These are phyloP conservation scores for Epinephelus awoara DNA, from an alignment of 2,797 vertebrate genomes.

Conservation along the genomic window DNA sequence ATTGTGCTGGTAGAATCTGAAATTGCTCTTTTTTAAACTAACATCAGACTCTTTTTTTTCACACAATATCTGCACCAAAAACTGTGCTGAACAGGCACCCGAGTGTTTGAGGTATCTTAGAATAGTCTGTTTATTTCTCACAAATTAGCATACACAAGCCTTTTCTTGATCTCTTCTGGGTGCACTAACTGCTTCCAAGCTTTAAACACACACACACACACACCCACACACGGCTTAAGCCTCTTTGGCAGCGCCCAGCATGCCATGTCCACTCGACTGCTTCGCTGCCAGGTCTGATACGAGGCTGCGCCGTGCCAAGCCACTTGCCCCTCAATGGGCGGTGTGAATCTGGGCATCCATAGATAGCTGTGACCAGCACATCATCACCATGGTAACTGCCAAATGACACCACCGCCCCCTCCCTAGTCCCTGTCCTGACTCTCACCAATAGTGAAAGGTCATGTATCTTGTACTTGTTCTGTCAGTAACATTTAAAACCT, in stretches of 20 bases:
- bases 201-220: conserved; percentile 13
- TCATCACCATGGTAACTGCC: conserved; percentile 67
- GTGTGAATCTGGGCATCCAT: conserved; percentile 55
- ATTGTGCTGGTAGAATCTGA: conserved; percentile 16
- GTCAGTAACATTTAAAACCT: conserved; percentile 57
- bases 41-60: conserved; percentile 8
- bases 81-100: not conserved
- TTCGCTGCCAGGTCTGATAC: conserved; percentile 49
- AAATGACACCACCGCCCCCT: conserved; percentile 52
- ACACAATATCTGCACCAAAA: not conserved
- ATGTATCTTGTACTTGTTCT: conserved; percentile 59
- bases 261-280: conserved; percentile 52
- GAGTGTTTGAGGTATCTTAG: conserved; percentile 32
- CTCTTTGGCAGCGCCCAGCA: conserved; percentile 52
- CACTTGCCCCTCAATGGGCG: conserved; percentile 60
- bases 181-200: conserved; percentile 24
- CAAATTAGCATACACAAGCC: conserved; percentile 14
- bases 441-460: conserved; percentile 64
- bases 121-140: conserved; percentile 38
- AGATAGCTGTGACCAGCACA: conserved; percentile 56
- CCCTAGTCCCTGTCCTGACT: conserved; percentile 9
- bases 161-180: conserved; percentile 42
- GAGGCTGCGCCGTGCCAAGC: conserved; percentile 40
- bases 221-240: conserved; percentile 54
- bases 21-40: not conserved